Conservation (phyloP, 1,140 invertebrate species). For the Idris sp. region DNA sequence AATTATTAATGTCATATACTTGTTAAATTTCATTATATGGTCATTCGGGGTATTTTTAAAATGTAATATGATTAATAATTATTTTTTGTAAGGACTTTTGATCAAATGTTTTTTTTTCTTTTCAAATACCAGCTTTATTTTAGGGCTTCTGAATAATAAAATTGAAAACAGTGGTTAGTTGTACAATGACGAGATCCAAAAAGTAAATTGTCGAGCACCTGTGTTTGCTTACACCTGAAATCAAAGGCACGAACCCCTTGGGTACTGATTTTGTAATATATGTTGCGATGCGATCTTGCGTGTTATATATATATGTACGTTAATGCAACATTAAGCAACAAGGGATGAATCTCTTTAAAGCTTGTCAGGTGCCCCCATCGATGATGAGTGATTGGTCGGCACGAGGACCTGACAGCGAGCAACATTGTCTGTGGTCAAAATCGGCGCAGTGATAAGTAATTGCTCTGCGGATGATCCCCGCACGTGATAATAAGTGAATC, state of each 20-base stretch:
- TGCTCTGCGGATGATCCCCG: constrained; percentile 71
- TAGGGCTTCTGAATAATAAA: neutral
- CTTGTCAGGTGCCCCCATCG: constrained; percentile 29
- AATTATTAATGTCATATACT: too few relatives aligned
- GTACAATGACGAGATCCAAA: neutral
- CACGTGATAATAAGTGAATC: constrained; percentile 65
- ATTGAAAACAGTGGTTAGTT: constrained; percentile 4
- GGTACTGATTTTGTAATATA: constrained; percentile 13
- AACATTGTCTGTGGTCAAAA: constrained; percentile 57
- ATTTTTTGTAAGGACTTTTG: too few relatives aligned
- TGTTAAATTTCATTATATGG: too few relatives aligned
- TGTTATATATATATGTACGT: too few relatives aligned
- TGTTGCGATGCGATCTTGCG: constrained; percentile 10
- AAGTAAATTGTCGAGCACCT: constrained; percentile 67
- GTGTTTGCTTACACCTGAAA: constrained; percentile 76
- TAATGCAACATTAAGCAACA: constrained; percentile 8
- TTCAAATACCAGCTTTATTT: neutral
- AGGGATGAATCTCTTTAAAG: constrained; percentile 46
- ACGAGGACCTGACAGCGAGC: constrained; percentile 69
- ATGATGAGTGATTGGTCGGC: constrained; percentile 72
- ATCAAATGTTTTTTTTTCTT: too few relatives aligned
- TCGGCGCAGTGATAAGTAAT: constrained; percentile 68
- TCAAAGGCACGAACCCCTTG: constrained; percentile 60
- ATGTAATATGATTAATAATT: too few relatives aligned
- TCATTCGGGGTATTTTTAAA: too few relatives aligned